Conservation (phyloP, 23 tunicate genomes). For the Diplosoma virens region DNA sequence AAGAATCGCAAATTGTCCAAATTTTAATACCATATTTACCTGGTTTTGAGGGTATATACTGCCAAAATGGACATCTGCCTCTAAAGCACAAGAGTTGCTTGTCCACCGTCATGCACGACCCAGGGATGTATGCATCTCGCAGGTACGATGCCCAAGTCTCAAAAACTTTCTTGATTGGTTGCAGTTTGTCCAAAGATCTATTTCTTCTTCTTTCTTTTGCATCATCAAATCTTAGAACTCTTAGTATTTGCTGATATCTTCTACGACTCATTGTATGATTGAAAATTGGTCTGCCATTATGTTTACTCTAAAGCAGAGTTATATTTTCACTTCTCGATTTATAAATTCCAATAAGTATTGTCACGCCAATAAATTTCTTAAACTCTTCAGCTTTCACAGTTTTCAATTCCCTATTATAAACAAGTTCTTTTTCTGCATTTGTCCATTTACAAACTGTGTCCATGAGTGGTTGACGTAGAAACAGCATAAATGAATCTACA, state of each 20-base stretch:
- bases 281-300: conserved; percentile 29
- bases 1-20: conserved; percentile 36
- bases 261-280: conserved; percentile 12
- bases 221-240: conserved; percentile 36
- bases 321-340: conserved; percentile 22
- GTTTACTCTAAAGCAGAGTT: conserved; percentile 31
- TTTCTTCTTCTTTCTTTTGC: conserved; percentile 26
- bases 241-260: conserved; percentile 23
- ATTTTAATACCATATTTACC: conserved; percentile 34
- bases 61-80: conserved; percentile 32
- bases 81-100: conserved; percentile 21
- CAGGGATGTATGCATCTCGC: conserved; percentile 39
- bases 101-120: conserved; percentile 20
- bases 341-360: conserved; percentile 24
- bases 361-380: conserved; percentile 20
- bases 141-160: conserved; percentile 12
- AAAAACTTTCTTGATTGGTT: conserved; percentile 24
- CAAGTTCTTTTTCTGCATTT: no score
- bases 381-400: no score
- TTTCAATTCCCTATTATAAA: no score
- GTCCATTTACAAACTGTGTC: no score
- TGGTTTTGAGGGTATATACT: conserved; percentile 24
- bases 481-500: no score
- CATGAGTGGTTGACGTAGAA: no score
- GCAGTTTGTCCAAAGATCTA: conserved; percentile 28